Percentiles rank a stretch among this genome's conserved stretches.
Conservation (phyloP, 2,797 vertebrate species). For the Podargus strigoides region DNA sequence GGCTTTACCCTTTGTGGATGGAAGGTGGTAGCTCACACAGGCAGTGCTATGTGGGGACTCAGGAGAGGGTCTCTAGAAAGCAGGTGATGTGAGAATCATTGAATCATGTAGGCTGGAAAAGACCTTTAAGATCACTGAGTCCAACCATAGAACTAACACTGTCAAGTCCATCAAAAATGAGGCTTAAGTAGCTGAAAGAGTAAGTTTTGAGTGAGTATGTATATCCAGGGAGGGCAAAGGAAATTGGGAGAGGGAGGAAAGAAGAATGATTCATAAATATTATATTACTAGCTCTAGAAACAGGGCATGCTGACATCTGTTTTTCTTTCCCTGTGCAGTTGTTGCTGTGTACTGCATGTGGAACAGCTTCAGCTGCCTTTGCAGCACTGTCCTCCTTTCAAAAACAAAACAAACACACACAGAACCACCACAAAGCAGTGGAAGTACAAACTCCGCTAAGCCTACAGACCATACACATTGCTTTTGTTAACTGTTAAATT, state of each 20-base stretch:
- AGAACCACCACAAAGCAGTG: not conserved
- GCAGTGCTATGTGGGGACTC: accelerated
- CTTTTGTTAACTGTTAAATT: not conserved
- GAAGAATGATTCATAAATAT: not conserved
- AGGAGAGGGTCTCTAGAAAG: not conserved
- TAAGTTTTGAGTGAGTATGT: not conserved
- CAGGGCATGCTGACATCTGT: constrained; percentile 31
- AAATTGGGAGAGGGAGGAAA: not conserved
- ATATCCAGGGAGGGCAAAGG: not conserved
- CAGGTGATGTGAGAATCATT: not conserved
- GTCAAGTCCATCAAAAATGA: not conserved
- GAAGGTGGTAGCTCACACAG: not conserved
- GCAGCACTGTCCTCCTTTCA: not conserved
- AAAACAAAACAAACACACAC: not conserved
- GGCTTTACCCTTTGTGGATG: not conserved
- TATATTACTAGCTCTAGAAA: constrained; percentile 14
- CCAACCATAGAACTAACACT: accelerated
- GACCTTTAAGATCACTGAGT: not conserved
- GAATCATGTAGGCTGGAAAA: not conserved
- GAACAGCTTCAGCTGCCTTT: not conserved
- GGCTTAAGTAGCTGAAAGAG: not conserved
- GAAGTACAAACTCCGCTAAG: not conserved
- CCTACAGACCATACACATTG: not conserved
- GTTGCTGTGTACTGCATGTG: not conserved
- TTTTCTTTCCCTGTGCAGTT: constrained; percentile 19